Conservation (phyloP, 2,113 vertebrate species). For the Centropristis striata region DNA sequence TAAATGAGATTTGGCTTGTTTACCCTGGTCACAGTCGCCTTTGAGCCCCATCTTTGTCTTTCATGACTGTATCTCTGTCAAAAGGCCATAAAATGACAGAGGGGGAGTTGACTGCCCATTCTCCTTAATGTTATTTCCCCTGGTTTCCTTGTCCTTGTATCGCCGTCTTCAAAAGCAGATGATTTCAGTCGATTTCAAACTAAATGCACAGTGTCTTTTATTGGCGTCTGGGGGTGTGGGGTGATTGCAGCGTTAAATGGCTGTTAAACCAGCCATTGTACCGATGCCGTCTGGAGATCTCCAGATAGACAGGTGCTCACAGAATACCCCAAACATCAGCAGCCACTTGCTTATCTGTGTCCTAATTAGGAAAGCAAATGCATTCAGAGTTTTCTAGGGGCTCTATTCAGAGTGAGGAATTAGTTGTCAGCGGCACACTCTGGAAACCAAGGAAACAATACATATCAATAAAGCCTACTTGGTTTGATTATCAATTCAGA, state of each 20-base stretch:
- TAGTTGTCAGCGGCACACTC: constrained; percentile 29
- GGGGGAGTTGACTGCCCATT: constrained; percentile 54
- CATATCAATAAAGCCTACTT: constrained; percentile 59
- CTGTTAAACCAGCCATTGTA: constrained; percentile 76
- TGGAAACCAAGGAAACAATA: constrained; percentile 32
- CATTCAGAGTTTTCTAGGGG: constrained; percentile 50
- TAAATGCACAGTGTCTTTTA: constrained; percentile 58
- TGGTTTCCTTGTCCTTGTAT: constrained; percentile 32
- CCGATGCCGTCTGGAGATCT: constrained; percentile 72
- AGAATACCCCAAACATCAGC: constrained; percentile 58
- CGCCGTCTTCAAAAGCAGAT: constrained; percentile 62
- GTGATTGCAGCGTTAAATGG: constrained; percentile 75
- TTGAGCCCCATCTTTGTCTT: constrained; percentile 15
- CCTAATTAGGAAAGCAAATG: constrained; percentile 71
- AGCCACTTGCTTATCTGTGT: constrained; percentile 62
- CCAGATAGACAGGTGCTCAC: constrained; percentile 72
- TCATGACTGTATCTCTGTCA: constrained; percentile 20
- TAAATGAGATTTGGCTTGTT: constrained; percentile 33
- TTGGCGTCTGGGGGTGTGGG: constrained; percentile 58
- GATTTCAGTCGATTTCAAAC: constrained; percentile 69
- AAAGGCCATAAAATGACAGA: constrained; percentile 41
- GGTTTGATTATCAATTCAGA: constrained; percentile 53
- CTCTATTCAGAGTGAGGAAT: constrained; percentile 46
- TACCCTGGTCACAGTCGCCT: constrained; percentile 26
- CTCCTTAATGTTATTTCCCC: constrained; percentile 50